phyloP scores from a whole-genome alignment of 2,113 vertebrate species.

The Chamaetylas fuelleborni region DNA sequence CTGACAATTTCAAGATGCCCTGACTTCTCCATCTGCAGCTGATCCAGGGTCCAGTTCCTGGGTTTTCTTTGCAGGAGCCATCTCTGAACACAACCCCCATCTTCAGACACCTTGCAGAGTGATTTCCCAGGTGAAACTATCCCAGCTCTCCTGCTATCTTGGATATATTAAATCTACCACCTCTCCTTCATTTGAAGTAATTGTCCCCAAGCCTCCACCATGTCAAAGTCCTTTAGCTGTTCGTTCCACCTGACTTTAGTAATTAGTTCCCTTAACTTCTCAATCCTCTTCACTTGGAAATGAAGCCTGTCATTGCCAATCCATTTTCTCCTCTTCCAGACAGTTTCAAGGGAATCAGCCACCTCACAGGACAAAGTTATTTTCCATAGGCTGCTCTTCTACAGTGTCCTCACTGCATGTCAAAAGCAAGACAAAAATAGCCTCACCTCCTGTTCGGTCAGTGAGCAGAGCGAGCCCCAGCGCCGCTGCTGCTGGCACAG shows the following conservation, averaged over 20 bases:
- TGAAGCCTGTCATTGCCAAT: not conserved
- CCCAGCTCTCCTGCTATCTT: not conserved
- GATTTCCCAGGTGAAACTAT: not conserved
- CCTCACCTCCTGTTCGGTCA: slow-evolving; percentile 24
- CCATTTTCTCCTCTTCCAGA: not conserved
- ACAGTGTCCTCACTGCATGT: not conserved
- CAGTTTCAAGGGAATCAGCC: not conserved
- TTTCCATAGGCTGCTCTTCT: slow-evolving; percentile 8
- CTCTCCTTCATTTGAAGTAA: not conserved
- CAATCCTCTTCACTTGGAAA: not conserved
- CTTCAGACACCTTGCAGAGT: not conserved
- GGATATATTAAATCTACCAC: not conserved
- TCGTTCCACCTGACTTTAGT: not conserved
- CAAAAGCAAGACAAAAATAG: slow-evolving; percentile 40
- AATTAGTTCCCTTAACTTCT: not conserved
- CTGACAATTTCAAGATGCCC: not conserved
- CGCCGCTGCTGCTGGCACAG: not conserved
- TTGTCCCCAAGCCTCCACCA: not conserved
- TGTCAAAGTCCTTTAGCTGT: not conserved
- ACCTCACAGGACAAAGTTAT: not conserved
- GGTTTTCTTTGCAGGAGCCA: not conserved
- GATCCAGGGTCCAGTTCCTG: not conserved
- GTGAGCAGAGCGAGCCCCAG: not conserved
- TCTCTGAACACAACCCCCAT: not conserved
- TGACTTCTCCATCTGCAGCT: not conserved